Percentiles rank a stretch among this genome's conserved stretches.
Evolutionary conservation across 2,888 invertebrate genomes (phyloP).

Genomic region (Eupithecia centaureata): DNA sequence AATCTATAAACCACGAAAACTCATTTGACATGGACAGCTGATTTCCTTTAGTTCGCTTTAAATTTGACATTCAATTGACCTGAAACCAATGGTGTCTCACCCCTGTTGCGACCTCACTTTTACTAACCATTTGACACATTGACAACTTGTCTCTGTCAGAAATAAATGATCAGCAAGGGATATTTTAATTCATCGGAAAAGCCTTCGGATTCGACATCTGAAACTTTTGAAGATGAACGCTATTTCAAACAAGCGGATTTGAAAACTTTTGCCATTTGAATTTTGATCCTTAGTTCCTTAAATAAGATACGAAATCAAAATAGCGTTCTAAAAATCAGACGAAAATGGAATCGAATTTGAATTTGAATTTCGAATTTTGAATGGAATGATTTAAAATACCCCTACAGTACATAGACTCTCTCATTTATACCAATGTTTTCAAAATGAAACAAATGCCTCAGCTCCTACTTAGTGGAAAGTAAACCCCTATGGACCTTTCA

Average conservation of each 20-base stretch:
- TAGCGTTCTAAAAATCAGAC: too few relatives aligned
- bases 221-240: too few relatives aligned
- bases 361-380: too few relatives aligned
- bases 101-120: not conserved
- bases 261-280: too few relatives aligned
- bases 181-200: too few relatives aligned
- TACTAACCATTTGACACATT: not conserved
- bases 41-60: not conserved
- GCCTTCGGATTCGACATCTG: too few relatives aligned
- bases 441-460: not conserved
- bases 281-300: too few relatives aligned
- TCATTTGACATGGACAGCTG: not conserved
- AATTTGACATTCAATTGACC: slow-evolving; percentile 3
- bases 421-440: not conserved
- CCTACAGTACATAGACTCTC: not conserved
- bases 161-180: not conserved
- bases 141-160: not conserved
- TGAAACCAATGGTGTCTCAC: not conserved
- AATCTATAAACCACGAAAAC: not conserved
- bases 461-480: not conserved
- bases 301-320: too few relatives aligned
- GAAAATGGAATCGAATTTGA: too few relatives aligned
- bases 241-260: too few relatives aligned
- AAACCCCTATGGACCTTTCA: slow-evolving; percentile 4
- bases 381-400: too few relatives aligned